phyloP scores from a whole-genome alignment of 2,797 vertebrate species.

The Phalanger gymnotis region DNA sequence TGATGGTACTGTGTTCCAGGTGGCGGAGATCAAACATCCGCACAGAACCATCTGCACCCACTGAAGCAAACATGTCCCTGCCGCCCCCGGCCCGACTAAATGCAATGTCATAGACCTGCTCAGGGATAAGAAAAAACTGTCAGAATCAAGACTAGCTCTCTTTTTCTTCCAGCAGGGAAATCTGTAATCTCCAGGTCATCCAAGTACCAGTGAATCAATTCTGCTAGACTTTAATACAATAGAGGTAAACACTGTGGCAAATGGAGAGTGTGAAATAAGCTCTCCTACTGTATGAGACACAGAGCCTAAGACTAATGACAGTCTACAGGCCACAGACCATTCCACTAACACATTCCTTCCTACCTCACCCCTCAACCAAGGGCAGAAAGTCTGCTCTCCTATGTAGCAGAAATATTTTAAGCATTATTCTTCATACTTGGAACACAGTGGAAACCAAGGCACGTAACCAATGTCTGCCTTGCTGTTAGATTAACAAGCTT shows the following conservation, averaged over 20 bases:
- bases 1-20: slow-evolving; percentile 99
- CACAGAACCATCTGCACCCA: slow-evolving; percentile 97
- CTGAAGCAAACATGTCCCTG: slow-evolving; percentile 98
- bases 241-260: slow-evolving; percentile 20
- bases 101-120: slow-evolving; percentile 97
- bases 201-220: neutral
- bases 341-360: slow-evolving; percentile 30
- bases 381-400: neutral
- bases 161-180: slow-evolving; percentile 21
- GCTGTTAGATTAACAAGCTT: neutral
- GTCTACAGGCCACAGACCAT: slow-evolving; percentile 26
- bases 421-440: neutral
- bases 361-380: slow-evolving; percentile 26
- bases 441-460: neutral
- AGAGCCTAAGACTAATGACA: neutral
- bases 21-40: slow-evolving; percentile 99
- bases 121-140: slow-evolving; percentile 8
- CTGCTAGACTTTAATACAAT: neutral
- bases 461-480: neutral
- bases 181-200: slow-evolving; percentile 11
- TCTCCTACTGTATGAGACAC: neutral
- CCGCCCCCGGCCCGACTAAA: slow-evolving; percentile 98
- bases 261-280: neutral
- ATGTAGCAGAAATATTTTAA: neutral
- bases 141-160: neutral